Evolutionary conservation across 2,113 vertebrate genomes (phyloP).

Genomic region (Nothocercus julius): DNA sequence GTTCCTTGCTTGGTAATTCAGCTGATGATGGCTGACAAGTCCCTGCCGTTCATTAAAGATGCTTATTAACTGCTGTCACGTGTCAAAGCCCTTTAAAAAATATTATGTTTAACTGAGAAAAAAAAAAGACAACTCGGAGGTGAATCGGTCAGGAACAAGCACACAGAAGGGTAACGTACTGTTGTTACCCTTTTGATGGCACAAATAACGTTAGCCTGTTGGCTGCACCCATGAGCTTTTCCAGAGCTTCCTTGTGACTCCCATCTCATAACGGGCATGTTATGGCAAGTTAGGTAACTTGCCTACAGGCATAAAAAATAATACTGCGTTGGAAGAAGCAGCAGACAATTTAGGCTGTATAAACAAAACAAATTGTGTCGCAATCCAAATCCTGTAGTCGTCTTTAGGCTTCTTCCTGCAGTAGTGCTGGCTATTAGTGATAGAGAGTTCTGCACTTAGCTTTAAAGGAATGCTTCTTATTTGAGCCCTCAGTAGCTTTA

Average conservation of each 20-base stretch:
- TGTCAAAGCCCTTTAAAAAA: not conserved
- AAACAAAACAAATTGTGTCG: not conserved
- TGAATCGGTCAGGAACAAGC: not conserved
- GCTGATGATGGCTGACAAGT: not conserved
- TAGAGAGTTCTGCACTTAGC: not conserved
- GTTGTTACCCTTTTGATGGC: not conserved
- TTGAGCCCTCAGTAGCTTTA: not conserved
- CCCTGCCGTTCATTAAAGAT: not conserved
- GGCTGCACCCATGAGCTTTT: not conserved
- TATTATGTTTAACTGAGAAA: not conserved
- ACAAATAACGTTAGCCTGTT: not conserved
- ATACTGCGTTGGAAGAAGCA: not conserved
- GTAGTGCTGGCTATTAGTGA: not conserved
- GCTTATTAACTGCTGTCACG: not conserved
- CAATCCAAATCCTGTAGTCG: not conserved
- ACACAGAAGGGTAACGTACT: not conserved
- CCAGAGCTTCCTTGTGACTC: not conserved
- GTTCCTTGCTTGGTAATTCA: not conserved
- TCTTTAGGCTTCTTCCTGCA: not conserved
- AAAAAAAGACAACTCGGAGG: not conserved
- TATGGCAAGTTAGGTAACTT: not conserved
- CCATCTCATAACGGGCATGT: not conserved
- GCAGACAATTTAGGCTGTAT: not conserved
- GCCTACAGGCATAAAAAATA: not conserved
- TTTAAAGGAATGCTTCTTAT: not conserved